Percentiles rank a stretch among this genome's conserved stretches.
Evolutionary conservation across 1,140 invertebrate species (phyloP).

Genomic region (Dufourea novaeangliae): DNA sequence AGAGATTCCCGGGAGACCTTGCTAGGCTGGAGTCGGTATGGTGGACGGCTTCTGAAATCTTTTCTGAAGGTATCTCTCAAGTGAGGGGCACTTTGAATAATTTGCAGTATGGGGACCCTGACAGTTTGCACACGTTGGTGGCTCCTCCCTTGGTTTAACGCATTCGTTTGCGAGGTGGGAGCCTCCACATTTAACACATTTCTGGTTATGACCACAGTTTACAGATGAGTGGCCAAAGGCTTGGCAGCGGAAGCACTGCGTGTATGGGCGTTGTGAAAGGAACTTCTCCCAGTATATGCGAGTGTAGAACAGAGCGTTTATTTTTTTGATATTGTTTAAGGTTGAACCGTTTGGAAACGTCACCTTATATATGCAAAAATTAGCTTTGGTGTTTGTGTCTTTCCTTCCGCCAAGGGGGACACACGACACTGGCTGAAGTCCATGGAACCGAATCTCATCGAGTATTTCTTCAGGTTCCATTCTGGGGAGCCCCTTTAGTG

Average conservation of each 20-base stretch:
- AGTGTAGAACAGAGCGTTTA: not conserved
- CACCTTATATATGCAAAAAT: not conserved
- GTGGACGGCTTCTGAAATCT: too few species aligned
- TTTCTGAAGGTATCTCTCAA: too few species aligned
- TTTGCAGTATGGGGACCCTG: not conserved
- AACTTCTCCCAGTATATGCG: not conserved
- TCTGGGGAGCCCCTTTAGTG: too few species aligned
- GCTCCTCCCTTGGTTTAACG: not conserved
- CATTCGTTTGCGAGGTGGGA: not conserved
- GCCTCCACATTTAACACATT: not conserved
- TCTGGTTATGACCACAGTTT: not conserved
- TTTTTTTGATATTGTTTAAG: not conserved
- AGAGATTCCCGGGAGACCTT: too few species aligned
- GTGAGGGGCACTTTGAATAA: not conserved
- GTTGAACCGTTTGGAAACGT: not conserved
- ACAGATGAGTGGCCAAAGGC: not conserved
- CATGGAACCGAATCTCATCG: too few species aligned
- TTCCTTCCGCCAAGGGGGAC: too few species aligned
- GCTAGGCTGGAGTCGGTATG: too few species aligned
- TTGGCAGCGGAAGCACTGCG: not conserved
- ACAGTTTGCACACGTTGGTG: not conserved
- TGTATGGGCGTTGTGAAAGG: not conserved
- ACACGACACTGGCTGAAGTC: not conserved
- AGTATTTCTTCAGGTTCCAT: too few species aligned
- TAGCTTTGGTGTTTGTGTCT: not conserved